phyloP scores from a whole-genome alignment of 2,113 vertebrate genomes.

The Dunckerocampus dactyliophorus region DNA sequence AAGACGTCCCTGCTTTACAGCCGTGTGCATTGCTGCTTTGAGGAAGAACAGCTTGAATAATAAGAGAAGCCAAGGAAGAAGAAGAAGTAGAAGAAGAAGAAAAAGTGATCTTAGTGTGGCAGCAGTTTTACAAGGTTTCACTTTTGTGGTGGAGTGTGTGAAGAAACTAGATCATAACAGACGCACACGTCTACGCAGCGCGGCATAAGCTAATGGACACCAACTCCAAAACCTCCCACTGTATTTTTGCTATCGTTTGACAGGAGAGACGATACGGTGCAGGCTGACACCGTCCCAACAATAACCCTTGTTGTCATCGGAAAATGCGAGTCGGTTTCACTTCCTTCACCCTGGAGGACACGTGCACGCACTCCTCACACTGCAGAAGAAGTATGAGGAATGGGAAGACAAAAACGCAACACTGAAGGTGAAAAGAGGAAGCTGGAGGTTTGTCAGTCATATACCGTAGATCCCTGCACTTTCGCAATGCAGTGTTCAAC shows the following conservation, averaged over 20 bases:
- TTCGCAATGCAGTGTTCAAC: too few species aligned
- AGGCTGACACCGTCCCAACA: constrained; percentile 32
- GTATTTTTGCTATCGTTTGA: constrained; percentile 23
- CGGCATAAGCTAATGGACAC: constrained; percentile 10
- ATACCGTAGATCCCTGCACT: too few species aligned
- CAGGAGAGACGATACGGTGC: constrained; percentile 21
- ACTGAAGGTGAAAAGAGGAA: neutral
- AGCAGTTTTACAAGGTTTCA: constrained; percentile 14
- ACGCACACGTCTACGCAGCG: constrained; percentile 16
- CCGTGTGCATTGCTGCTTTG: neutral
- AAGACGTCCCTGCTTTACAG: neutral
- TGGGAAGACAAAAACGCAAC: neutral
- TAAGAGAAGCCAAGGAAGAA: constrained; percentile 8
- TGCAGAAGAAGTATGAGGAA: neutral
- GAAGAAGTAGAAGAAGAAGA: neutral
- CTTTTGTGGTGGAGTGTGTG: constrained; percentile 18
- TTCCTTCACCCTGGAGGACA: constrained; percentile 16
- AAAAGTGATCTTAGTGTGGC: constrained; percentile 17
- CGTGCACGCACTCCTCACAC: neutral
- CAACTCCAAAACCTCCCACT: constrained; percentile 5
- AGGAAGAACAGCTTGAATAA: constrained; percentile 17
- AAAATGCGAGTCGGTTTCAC: constrained; percentile 24
- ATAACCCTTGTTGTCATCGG: constrained; percentile 14
- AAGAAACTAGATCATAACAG: constrained; percentile 13
- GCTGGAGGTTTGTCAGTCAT: too few species aligned